These are phyloP conservation scores for Tachina lurida DNA, from an alignment of 2,888 invertebrate species.

Conservation along the genomic window DNA sequence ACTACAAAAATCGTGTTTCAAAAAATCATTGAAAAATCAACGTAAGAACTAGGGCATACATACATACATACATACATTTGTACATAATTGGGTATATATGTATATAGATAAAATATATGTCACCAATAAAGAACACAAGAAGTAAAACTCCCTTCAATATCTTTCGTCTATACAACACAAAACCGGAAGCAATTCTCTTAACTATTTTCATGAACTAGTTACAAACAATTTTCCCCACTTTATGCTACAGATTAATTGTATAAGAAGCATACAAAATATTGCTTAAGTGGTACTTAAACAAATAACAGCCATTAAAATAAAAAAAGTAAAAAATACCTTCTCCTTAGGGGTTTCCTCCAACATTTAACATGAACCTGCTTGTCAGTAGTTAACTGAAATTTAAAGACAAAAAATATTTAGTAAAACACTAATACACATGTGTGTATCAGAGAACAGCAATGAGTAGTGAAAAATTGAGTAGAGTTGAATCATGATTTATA, in stretches of 20 bases:
- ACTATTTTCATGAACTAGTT: slow-evolving; percentile 21
- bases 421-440: slow-evolving; percentile 21
- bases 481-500: too few relatives aligned
- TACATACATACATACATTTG: background rate
- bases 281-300: slow-evolving; percentile 8
- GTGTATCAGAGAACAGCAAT: too few relatives aligned
- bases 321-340: background rate
- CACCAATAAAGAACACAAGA: background rate
- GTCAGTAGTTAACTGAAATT: slow-evolving; percentile 1
- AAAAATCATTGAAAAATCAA: too few relatives aligned
- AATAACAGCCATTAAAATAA: background rate
- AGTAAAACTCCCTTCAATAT: background rate
- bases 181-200: slow-evolving; percentile 20
- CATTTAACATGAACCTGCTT: background rate
- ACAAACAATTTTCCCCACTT: background rate
- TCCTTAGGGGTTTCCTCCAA: background rate
- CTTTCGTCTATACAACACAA: background rate
- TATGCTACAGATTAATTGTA: slow-evolving; percentile 16
- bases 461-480: too few relatives aligned
- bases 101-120: background rate
- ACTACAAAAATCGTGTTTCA: too few relatives aligned
- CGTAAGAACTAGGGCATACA: too few relatives aligned
- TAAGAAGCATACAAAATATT: slow-evolving; percentile 18
- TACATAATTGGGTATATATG: background rate
- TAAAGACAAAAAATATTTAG: background rate